Percentiles rank a stretch among this genome's conserved stretches.
Evolutionary conservation across 2,797 vertebrate genomes (phyloP).

Genomic region (Spheniscus humboldti): DNA sequence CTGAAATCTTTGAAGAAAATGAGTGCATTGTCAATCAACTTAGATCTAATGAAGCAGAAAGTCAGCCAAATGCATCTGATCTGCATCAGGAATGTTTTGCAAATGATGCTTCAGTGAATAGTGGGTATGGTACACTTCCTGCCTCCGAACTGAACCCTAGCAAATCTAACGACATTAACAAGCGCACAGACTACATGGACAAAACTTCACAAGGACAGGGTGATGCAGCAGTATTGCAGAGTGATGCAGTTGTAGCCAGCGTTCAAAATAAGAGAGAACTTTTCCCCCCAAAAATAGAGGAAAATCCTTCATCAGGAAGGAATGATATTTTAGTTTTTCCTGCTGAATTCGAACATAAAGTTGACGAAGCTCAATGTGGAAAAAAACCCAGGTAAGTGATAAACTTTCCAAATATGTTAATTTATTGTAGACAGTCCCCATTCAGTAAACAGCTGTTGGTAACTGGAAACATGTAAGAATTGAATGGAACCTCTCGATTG

Average conservation of each 20-base stretch:
- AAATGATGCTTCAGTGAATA: conserved; percentile 78
- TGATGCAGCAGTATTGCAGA: background rate
- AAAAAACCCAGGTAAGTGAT: conserved; percentile 58
- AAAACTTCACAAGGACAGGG: background rate
- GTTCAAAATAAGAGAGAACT: background rate
- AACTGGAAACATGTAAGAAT: background rate
- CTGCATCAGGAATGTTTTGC: conserved; percentile 62
- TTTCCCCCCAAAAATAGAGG: background rate
- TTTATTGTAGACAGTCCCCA: background rate
- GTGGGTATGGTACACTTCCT: conserved; percentile 86
- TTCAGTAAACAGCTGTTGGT: background rate
- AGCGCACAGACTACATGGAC: conserved; percentile 19
- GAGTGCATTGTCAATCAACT: conserved; percentile 57
- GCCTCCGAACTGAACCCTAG: conserved; percentile 71
- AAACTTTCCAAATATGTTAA: background rate
- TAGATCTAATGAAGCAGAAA: conserved; percentile 19
- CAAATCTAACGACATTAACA: background rate
- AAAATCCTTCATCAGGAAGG: background rate
- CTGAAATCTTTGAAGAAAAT: conserved; percentile 62
- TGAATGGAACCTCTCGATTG: background rate
- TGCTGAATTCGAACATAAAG: conserved; percentile 23
- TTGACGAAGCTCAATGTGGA: conserved; percentile 41
- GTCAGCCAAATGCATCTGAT: conserved; percentile 10
- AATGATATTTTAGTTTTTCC: background rate
- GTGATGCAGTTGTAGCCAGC: fast-evolving